A percentile compares a stretch with the other conserved stretches of the same genome.
These are phyloP conservation scores for Drosophila trapezifrons DNA, from an alignment of 1,140 invertebrate genomes.

Conservation along the genomic window DNA sequence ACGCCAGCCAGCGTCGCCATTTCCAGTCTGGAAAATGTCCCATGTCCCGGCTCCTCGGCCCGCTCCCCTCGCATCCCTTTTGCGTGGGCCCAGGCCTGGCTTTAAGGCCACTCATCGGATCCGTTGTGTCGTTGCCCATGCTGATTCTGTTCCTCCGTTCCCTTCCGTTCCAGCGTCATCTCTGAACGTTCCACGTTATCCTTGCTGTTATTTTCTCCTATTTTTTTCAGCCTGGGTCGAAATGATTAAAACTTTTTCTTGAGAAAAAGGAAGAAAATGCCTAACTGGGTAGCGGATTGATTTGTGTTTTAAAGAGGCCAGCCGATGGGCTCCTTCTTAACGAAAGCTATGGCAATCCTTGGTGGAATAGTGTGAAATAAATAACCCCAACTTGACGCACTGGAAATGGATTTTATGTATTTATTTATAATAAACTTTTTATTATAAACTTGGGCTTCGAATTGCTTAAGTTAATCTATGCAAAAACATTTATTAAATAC, in stretches of 20 bases:
- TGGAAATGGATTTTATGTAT: too few relatives aligned
- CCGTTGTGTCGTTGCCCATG: constrained; percentile 34
- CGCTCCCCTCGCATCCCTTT: background rate
- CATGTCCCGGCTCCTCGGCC: background rate
- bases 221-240: constrained; percentile 38
- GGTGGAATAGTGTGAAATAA: too few relatives aligned
- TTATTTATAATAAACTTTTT: too few relatives aligned
- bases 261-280: constrained; percentile 17
- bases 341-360: background rate
- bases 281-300: constrained; percentile 19
- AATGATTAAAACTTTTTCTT: constrained; percentile 64
- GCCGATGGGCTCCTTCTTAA: too few relatives aligned
- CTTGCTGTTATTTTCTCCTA: background rate
- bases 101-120: constrained; percentile 21
- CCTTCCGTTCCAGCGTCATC: constrained; percentile 11
- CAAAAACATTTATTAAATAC: too few relatives aligned
- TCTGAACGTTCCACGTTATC: background rate
- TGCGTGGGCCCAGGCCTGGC: background rate
- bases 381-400: too few relatives aligned
- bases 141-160: constrained; percentile 7
- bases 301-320: constrained; percentile 27
- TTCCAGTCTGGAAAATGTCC: constrained; percentile 15
- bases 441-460: too few relatives aligned
- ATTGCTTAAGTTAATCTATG: too few relatives aligned
- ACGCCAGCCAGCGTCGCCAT: constrained; percentile 8